Evolutionary conservation across 2,113 vertebrate genomes (phyloP).

Genomic region (Camarhynchus parvulus): DNA sequence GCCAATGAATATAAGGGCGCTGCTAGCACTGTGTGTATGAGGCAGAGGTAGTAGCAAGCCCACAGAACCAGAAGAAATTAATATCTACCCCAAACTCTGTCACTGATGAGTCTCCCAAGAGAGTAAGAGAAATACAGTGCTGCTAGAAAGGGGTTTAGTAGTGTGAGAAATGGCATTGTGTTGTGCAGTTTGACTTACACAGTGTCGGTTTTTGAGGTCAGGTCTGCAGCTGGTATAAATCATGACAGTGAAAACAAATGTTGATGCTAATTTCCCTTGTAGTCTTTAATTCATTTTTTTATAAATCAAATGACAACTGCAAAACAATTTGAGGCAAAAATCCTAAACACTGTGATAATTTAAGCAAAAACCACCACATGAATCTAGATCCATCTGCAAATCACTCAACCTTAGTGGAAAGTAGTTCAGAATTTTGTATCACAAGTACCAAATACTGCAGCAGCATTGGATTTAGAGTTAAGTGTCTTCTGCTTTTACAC

Average conservation of each 20-base stretch:
- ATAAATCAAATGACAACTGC: background rate
- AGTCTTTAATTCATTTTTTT: background rate
- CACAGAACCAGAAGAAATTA: background rate
- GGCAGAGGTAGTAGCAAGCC: background rate
- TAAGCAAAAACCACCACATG: background rate
- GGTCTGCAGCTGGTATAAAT: background rate
- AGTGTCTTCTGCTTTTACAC: background rate
- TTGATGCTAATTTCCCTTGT: background rate
- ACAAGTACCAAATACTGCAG: background rate
- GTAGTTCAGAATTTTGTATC: background rate
- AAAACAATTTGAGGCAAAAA: slow-evolving; percentile 4
- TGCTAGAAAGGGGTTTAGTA: background rate
- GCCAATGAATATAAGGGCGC: background rate
- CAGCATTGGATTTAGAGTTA: background rate
- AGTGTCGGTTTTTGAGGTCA: background rate
- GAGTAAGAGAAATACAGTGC: background rate
- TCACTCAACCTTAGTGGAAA: background rate
- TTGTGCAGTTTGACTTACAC: background rate
- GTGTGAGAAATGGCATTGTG: background rate
- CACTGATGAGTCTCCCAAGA: background rate
- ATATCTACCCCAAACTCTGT: background rate
- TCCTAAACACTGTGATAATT: background rate
- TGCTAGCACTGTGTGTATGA: background rate
- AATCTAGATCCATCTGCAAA: background rate
- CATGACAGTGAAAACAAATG: background rate